A percentile compares a stretch with the other conserved stretches of the same genome.
phyloP scores from a whole-genome alignment of 2,113 vertebrate genomes.

The Mesoclemmys tuberculata region DNA sequence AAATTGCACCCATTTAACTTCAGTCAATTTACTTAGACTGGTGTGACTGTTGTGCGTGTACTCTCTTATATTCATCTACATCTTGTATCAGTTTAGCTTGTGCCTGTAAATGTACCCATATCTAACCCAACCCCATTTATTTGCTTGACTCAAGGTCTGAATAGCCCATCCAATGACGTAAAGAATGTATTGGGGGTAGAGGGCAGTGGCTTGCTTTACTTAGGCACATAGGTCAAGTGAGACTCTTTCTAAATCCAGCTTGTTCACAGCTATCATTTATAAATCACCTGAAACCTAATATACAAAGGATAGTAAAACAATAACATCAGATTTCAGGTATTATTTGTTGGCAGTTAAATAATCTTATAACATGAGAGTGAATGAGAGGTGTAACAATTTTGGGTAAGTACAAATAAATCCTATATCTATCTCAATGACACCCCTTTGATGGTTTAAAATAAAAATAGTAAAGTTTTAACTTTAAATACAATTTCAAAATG shows the following conservation, averaged over 20 bases:
- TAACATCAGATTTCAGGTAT: conserved; percentile 10
- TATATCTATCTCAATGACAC: background rate
- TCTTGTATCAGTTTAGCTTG: background rate
- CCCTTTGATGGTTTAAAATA: background rate
- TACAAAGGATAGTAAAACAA: background rate
- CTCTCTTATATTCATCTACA: background rate
- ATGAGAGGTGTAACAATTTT: background rate
- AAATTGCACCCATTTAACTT: background rate
- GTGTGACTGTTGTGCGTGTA: background rate
- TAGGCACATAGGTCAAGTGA: background rate
- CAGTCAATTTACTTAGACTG: background rate
- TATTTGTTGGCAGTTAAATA: background rate
- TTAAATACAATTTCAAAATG: background rate
- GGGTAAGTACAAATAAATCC: background rate
- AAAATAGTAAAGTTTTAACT: background rate
- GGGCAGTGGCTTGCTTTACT: background rate
- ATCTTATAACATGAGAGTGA: background rate
- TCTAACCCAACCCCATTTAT: background rate
- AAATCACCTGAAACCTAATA: background rate
- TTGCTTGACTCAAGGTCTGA: background rate
- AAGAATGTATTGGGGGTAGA: background rate
- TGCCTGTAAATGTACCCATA: background rate
- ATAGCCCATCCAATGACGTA: background rate
- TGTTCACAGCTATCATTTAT: background rate
- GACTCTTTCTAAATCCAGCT: background rate